phyloP scores from a whole-genome alignment of 2,113 vertebrate genomes.

The Ahaetulla prasina region DNA sequence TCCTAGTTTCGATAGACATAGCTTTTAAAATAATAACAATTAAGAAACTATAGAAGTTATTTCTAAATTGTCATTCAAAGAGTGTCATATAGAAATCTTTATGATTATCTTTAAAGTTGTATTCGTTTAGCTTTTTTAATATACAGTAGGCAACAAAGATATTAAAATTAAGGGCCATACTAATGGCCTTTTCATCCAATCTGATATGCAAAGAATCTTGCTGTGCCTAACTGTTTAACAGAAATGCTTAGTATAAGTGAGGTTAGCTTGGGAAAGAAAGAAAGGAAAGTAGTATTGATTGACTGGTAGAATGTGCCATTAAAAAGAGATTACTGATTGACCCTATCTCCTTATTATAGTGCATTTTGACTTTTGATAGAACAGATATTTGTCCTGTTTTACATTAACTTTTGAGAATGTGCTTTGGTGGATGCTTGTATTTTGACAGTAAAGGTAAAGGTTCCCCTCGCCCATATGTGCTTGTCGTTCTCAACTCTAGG shows the following conservation, averaged over 20 bases:
- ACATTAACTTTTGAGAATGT: not conserved
- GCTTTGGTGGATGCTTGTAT: not conserved
- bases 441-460: not conserved
- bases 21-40: not conserved
- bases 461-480: no score
- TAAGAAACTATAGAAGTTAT: not conserved
- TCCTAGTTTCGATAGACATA: not conserved
- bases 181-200: not conserved
- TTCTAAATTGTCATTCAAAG: not conserved
- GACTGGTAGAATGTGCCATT: slow-evolving; percentile 6
- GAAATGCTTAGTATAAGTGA: not conserved
- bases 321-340: not conserved
- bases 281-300: not conserved
- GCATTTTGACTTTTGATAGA: not conserved
- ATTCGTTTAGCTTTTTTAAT: slow-evolving; percentile 2
- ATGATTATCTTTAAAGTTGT: not conserved
- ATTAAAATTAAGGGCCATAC: not conserved
- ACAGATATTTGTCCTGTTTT: not conserved
- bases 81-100: not conserved
- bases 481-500: no score
- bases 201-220: slow-evolving; percentile 14
- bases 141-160: slow-evolving; percentile 4
- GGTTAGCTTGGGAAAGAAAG: not conserved
- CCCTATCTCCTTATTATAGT: not conserved
- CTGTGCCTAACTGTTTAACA: slow-evolving; percentile 8